Evolutionary conservation across 2,113 vertebrate genomes (phyloP).

Genomic region (Cyphomyrus discorhynchus): DNA sequence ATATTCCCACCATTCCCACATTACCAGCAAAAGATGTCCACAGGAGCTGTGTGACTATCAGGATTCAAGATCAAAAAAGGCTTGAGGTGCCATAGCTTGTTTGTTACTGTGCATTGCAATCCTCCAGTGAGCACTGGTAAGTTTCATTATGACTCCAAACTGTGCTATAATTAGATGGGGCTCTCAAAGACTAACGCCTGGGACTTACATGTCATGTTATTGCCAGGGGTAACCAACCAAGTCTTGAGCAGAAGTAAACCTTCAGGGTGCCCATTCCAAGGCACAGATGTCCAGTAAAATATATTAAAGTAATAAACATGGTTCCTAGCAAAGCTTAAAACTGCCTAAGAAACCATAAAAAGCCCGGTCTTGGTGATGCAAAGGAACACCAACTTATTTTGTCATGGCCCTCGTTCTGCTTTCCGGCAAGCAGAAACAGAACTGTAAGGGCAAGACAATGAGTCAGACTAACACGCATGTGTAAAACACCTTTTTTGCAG

Average conservation of each 20-base stretch:
- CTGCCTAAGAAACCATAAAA: neutral
- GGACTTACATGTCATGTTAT: slow-evolving; percentile 36
- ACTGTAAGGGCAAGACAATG: neutral
- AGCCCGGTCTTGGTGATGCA: neutral
- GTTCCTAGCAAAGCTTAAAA: neutral
- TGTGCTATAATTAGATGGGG: slow-evolving; percentile 56
- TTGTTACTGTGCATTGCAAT: slow-evolving; percentile 48
- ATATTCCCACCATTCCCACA: neutral
- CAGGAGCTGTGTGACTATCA: neutral
- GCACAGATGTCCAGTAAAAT: neutral
- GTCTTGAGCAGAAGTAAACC: neutral
- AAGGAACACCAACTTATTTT: neutral
- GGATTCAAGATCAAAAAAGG: slow-evolving; percentile 6
- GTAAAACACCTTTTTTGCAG: neutral
- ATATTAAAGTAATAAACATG: neutral
- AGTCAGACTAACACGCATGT: neutral
- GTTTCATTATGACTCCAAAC: slow-evolving; percentile 42
- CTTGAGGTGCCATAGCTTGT: slow-evolving; percentile 37
- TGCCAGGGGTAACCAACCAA: neutral
- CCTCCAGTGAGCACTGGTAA: slow-evolving; percentile 36
- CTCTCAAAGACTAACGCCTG: slow-evolving; percentile 37
- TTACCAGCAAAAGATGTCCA: neutral
- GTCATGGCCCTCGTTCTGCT: neutral
- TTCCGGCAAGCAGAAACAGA: neutral
- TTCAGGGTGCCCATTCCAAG: neutral